A percentile compares a stretch with the other conserved stretches of the same genome.
Evolutionary conservation across 53 echinoderm and acorn worm species (phyloP).

Genomic region (Holothuria scabra): DNA sequence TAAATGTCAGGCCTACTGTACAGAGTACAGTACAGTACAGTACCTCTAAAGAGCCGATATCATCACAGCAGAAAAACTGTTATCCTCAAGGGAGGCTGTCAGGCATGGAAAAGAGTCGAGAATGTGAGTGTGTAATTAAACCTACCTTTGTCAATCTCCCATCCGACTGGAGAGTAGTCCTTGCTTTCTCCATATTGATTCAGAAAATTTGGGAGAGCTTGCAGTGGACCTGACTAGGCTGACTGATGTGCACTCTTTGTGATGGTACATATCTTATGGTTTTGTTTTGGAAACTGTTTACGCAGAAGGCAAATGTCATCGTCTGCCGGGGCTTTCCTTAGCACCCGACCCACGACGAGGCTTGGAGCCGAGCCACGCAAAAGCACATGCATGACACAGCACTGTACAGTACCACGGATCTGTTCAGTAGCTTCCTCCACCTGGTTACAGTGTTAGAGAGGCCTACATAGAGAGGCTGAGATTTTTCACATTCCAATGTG

Average conservation of each 20-base stretch:
- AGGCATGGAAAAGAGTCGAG: neutral
- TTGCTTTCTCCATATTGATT: conserved; percentile 11
- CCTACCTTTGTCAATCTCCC: conserved; percentile 24
- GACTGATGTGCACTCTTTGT: conserved; percentile 8
- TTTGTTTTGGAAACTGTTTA: conserved; percentile 41
- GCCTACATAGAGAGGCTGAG: conserved; percentile 11
- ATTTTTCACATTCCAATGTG: conserved; percentile 14
- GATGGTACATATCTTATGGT: conserved; percentile 22
- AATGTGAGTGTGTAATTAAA: neutral
- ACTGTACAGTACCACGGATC: neutral
- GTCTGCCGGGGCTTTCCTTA: neutral
- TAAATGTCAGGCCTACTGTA: too few species aligned
- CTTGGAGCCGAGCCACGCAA: conserved; percentile 30
- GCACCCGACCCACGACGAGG: conserved; percentile 36
- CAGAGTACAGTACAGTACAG: too few species aligned
- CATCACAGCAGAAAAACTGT: too few species aligned
- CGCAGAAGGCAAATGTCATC: conserved; percentile 26
- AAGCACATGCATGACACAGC: conserved; percentile 9
- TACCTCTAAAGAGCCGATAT: too few species aligned
- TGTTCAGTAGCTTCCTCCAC: neutral
- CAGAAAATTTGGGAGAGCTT: conserved; percentile 14
- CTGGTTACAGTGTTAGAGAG: conserved; percentile 26
- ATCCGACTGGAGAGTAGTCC: conserved; percentile 36
- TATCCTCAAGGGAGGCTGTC: too few species aligned
- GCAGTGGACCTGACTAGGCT: neutral